A percentile compares a stretch with the other conserved stretches of the same genome.
Conservation (phyloP, 2,797 vertebrate species). For the Gymnopithys bicolor region DNA sequence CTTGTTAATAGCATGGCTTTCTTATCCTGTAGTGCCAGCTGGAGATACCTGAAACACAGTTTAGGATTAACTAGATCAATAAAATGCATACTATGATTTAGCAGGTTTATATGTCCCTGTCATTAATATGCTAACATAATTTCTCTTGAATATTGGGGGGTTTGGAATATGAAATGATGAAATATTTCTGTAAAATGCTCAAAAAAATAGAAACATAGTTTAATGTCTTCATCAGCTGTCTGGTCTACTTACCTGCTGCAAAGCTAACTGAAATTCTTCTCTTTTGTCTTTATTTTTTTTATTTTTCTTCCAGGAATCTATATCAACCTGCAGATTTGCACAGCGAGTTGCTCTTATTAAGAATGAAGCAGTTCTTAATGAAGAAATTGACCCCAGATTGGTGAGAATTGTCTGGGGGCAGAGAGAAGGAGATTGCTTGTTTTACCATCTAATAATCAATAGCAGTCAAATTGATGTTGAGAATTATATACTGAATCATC, state of each 20-base stretch:
- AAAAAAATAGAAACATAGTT: background rate
- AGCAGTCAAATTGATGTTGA: background rate
- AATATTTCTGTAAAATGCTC: background rate
- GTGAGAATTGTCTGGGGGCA: slow-evolving; percentile 75
- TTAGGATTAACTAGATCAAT: background rate
- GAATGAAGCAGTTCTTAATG: slow-evolving; percentile 93
- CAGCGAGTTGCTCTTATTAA: slow-evolving; percentile 94
- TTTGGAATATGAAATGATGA: background rate
- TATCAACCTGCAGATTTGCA: slow-evolving; percentile 96
- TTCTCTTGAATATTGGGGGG: background rate
- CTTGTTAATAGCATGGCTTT: background rate
- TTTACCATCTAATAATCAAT: background rate
- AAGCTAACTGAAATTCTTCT: background rate
- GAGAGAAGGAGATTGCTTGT: background rate
- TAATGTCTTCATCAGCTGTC: background rate
- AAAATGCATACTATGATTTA: background rate
- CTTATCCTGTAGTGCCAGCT: background rate
- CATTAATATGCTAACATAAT: background rate
- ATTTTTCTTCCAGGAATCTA: slow-evolving; percentile 85
- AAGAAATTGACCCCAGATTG: slow-evolving; percentile 92
- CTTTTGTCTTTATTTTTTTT: background rate
- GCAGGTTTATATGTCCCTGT: background rate
- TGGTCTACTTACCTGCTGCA: background rate
- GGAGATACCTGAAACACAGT: background rate
- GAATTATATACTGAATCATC: background rate